These are phyloP conservation scores for Thalassaphorura encarpata DNA, from an alignment of 1,140 invertebrate genomes.

Conservation along the genomic window DNA sequence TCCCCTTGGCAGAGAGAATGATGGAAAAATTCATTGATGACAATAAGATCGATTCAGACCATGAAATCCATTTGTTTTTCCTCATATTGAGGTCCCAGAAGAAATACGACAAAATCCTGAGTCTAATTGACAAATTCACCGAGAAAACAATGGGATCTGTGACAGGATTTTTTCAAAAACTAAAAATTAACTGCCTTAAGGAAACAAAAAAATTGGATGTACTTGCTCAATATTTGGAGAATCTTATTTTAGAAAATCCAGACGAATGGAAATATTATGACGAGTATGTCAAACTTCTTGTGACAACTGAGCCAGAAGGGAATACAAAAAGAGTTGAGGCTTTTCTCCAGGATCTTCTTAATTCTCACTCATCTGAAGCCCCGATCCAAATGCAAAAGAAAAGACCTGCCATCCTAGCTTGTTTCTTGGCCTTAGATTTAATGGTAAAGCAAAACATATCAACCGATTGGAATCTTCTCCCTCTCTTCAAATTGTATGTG, in stretches of 20 bases:
- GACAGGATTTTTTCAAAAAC: constrained; percentile 44
- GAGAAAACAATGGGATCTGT: constrained; percentile 40
- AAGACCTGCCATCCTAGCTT: constrained; percentile 68
- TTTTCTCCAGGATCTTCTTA: too few relatives aligned
- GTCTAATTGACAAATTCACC: constrained; percentile 64
- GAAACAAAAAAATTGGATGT: constrained; percentile 61
- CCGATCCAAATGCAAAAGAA: constrained; percentile 44
- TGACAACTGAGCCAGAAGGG: neutral
- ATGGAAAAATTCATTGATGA: constrained; percentile 77
- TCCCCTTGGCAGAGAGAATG: constrained; percentile 71
- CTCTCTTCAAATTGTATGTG: constrained; percentile 5
- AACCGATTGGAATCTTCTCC: neutral
- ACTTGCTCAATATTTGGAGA: constrained; percentile 57
- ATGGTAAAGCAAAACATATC: neutral
- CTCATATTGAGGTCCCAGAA: constrained; percentile 70
- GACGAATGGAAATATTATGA: constrained; percentile 41
- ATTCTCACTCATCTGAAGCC: too few relatives aligned
- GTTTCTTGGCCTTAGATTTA: constrained; percentile 43
- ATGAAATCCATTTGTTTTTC: constrained; percentile 82
- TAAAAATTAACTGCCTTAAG: constrained; percentile 60
- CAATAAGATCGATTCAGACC: constrained; percentile 82
- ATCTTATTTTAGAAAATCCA: constrained; percentile 36
- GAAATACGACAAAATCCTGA: constrained; percentile 69
- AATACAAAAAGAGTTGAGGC: constrained; percentile 1
- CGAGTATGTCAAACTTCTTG: constrained; percentile 37